Evolutionary conservation across 2,888 invertebrate genomes (phyloP).

Genomic region (Amphipoea lucens): DNA sequence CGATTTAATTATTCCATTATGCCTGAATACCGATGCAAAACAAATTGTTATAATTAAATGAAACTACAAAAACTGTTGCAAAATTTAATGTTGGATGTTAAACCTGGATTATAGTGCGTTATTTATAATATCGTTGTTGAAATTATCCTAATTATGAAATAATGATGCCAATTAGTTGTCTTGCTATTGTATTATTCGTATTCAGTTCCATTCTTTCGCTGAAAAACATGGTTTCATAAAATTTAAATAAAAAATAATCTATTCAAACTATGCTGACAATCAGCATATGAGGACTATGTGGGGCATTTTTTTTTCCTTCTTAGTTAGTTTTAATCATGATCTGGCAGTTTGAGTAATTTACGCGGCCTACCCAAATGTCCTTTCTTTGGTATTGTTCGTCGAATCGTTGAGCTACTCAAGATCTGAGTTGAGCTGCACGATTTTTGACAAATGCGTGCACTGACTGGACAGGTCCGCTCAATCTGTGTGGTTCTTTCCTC

Average conservation of each 20-base stretch:
- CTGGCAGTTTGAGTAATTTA: too few species aligned
- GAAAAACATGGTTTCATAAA: background rate
- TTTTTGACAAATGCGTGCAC: too few species aligned
- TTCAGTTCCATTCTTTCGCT: background rate
- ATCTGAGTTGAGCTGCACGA: too few species aligned
- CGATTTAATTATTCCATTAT: constrained; percentile 18
- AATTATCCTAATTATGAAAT: background rate
- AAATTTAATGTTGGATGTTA: background rate
- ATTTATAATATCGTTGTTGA: background rate
- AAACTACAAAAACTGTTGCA: background rate
- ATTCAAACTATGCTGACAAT: background rate
- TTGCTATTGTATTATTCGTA: background rate
- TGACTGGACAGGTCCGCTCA: too few species aligned
- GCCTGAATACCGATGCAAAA: constrained; percentile 7
- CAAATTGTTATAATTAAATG: background rate
- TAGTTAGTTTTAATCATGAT: too few species aligned
- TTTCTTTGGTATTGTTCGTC: too few species aligned
- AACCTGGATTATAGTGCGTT: background rate
- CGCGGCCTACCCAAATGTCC: too few species aligned
- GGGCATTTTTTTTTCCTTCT: too few species aligned
- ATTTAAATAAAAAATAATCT: background rate
- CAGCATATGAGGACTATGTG: too few species aligned
- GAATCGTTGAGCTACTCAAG: too few species aligned
- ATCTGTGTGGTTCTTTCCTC: too few species aligned
- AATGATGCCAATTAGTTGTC: background rate